Evolutionary conservation across 2,888 invertebrate genomes (phyloP).

Genomic region (Colletes collaris): DNA sequence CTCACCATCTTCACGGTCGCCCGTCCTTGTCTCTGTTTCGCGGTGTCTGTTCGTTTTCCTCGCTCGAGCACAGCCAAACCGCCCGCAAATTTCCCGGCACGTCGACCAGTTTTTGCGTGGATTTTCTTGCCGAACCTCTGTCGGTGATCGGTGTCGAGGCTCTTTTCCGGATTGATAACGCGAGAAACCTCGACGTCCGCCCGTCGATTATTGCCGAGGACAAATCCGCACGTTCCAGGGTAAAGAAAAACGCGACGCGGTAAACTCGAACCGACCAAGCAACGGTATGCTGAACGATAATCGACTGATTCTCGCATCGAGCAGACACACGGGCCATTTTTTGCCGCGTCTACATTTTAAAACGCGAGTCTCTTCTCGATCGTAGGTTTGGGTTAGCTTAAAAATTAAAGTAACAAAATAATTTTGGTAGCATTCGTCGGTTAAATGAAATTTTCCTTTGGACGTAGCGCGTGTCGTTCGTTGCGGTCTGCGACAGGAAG

Average conservation of each 20-base stretch:
- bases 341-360: too few relatives aligned
- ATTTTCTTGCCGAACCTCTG: conserved; percentile 51
- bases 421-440: too few relatives aligned
- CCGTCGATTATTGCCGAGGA: conserved; percentile 62
- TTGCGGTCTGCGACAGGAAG: conserved; percentile 13
- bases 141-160: conserved; percentile 52
- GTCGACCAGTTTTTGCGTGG: conserved; percentile 55
- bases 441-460: too few relatives aligned
- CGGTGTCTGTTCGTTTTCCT: conserved; percentile 41
- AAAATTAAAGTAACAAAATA: too few relatives aligned
- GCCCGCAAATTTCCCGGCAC: conserved; percentile 14
- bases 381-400: too few relatives aligned
- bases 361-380: too few relatives aligned
- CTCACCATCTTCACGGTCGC: conserved; percentile 9
- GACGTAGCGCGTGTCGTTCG: conserved; percentile 28
- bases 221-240: conserved; percentile 40
- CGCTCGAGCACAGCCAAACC: conserved; percentile 37
- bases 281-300: conserved; percentile 12
- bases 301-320: conserved; percentile 43
- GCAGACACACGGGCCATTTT: too few relatives aligned
- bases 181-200: conserved; percentile 48
- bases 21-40: conserved; percentile 45
- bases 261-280: conserved; percentile 34
- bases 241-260: conserved; percentile 55
- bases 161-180: conserved; percentile 61